Conservation (phyloP, 1,140 invertebrate species). For the Drosophila littoralis region DNA sequence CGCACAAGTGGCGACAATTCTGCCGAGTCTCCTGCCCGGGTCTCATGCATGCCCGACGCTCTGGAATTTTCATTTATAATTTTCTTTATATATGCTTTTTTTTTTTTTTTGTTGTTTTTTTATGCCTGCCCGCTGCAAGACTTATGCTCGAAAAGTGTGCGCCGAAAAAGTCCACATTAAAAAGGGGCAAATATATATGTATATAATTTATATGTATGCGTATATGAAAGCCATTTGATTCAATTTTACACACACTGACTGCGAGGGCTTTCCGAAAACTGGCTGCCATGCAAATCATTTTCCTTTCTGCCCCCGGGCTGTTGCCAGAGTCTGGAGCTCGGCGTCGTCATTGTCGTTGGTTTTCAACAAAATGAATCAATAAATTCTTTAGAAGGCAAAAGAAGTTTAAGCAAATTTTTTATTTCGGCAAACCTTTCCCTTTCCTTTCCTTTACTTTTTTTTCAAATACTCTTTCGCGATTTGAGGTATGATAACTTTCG, state of each 20-base stretch:
- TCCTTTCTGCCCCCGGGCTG: constrained; percentile 30
- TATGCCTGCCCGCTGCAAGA: constrained; percentile 32
- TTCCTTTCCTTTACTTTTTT: constrained; percentile 2
- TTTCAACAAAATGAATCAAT: constrained; percentile 63
- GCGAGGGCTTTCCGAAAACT: constrained; percentile 9
- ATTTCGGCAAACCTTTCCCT: constrained; percentile 2
- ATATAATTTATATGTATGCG: constrained; percentile 11
- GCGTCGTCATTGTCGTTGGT: constrained; percentile 27
- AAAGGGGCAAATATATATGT: constrained; percentile 23
- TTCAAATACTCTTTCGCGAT: neutral
- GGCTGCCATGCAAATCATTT: constrained; percentile 69
- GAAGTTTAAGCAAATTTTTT: constrained; percentile 51
- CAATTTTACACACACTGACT: constrained; percentile 64
- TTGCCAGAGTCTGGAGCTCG: neutral
- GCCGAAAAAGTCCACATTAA: constrained; percentile 30
- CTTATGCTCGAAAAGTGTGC: constrained; percentile 56
- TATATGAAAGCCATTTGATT: constrained; percentile 68
- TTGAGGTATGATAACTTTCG: neutral
- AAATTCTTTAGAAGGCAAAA: constrained; percentile 61
- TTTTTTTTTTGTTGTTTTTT: neutral
- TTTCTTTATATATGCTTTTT: constrained; percentile 32
- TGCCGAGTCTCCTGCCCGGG: constrained; percentile 6
- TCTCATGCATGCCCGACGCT: constrained; percentile 39
- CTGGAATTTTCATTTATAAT: constrained; percentile 79
- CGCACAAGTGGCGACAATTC: constrained; percentile 69